Evolutionary conservation across 2,113 vertebrate genomes (phyloP).

Genomic region (Polyodon spathula): DNA sequence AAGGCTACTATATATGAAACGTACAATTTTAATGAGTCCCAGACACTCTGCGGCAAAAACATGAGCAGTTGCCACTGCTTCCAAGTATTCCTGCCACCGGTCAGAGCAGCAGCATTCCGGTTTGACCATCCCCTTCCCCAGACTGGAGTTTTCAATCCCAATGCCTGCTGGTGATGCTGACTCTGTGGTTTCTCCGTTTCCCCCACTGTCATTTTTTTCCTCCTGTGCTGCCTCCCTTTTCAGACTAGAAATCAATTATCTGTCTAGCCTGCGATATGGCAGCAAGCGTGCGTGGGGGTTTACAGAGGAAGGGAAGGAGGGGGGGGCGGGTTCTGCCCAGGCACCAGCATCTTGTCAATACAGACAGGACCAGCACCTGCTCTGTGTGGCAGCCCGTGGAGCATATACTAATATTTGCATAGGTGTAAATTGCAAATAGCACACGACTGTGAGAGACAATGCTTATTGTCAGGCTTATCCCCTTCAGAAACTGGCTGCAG

Average conservation of each 20-base stretch:
- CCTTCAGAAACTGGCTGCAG: too few species aligned
- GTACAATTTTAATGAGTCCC: too few species aligned
- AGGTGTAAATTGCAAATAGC: conserved; percentile 5
- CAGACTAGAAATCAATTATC: conserved; percentile 26
- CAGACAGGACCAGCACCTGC: conserved; percentile 18
- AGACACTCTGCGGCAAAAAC: too few species aligned
- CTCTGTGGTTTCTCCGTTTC: background rate
- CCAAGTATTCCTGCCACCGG: background rate
- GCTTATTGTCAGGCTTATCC: too few species aligned
- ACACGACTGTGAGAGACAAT: background rate
- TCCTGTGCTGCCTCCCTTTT: conserved; percentile 6
- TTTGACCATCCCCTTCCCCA: too few species aligned
- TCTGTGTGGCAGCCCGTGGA: background rate
- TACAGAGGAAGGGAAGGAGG: conserved; percentile 1
- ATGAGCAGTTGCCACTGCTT: too few species aligned
- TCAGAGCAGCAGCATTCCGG: too few species aligned
- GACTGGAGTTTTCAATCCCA: too few species aligned
- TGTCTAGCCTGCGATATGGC: conserved; percentile 21
- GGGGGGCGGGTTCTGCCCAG: background rate
- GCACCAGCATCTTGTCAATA: background rate
- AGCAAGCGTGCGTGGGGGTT: conserved; percentile 13
- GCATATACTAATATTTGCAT: conserved; percentile 3
- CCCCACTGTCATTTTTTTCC: background rate
- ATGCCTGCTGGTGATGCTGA: too few species aligned
- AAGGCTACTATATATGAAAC: too few species aligned